phyloP scores from a whole-genome alignment of 2,113 vertebrate species.

The Eubucco bourcierii region DNA sequence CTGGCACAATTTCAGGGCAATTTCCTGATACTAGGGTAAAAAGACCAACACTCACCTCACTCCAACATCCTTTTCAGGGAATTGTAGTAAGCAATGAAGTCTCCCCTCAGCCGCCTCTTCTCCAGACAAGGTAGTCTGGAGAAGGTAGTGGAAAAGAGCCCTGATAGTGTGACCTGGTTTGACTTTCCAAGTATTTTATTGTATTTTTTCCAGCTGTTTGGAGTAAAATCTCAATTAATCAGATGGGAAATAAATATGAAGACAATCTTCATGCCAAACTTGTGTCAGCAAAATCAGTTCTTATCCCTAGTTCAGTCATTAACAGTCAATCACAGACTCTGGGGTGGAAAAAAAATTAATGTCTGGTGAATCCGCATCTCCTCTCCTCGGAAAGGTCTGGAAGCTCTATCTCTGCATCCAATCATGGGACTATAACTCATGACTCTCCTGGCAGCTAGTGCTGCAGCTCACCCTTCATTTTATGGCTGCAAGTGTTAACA shows the following conservation, averaged over 20 bases:
- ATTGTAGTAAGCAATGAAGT: no score
- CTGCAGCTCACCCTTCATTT: constrained; percentile 63
- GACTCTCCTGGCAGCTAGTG: constrained; percentile 25
- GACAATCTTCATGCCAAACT: neutral
- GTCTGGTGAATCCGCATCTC: constrained; percentile 26
- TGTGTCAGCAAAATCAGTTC: neutral
- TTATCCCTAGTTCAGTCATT: neutral
- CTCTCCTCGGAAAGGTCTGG: constrained; percentile 5
- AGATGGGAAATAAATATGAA: constrained; percentile 23
- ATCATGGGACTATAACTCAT: constrained; percentile 54
- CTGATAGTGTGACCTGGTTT: neutral
- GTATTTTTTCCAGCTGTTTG: neutral
- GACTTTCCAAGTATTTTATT: neutral
- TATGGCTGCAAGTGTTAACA: constrained; percentile 67
- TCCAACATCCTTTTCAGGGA: no score
- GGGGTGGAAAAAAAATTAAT: constrained; percentile 29
- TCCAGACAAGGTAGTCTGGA: no score
- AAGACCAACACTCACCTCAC: no score
- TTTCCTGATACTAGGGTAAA: no score
- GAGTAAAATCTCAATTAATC: neutral
- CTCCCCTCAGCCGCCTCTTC: no score
- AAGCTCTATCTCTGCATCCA: neutral
- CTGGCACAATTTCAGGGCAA: no score
- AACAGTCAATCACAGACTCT: neutral
- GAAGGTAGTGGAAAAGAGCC: neutral